Percentiles rank a stretch among this genome's conserved stretches.
These are phyloP conservation scores for Bombus vancouverensis DNA, from an alignment of 1,140 invertebrate species.

Conservation along the genomic window DNA sequence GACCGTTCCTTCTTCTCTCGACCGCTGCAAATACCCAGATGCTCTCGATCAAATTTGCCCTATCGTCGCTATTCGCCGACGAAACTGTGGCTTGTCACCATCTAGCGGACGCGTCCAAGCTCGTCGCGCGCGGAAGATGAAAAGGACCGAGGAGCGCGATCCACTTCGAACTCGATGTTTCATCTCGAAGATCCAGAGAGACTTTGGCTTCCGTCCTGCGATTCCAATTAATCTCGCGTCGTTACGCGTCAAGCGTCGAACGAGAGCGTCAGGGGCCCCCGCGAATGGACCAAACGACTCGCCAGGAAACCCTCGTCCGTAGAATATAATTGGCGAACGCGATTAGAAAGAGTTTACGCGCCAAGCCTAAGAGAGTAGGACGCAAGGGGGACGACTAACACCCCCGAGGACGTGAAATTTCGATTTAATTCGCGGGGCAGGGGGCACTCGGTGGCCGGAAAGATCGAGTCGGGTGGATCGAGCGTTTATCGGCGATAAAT, in stretches of 20 bases:
- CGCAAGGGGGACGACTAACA: too few relatives aligned
- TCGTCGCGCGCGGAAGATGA: too few relatives aligned
- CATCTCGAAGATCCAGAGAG: rapidly evolving
- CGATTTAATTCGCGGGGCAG: neutral
- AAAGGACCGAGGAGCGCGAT: too few relatives aligned
- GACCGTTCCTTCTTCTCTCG: too few relatives aligned
- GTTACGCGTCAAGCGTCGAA: constrained; percentile 17
- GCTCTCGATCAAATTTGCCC: too few relatives aligned
- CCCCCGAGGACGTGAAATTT: neutral
- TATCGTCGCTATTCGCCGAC: too few relatives aligned
- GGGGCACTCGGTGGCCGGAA: neutral
- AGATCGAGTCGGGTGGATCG: neutral
- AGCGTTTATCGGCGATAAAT: neutral
- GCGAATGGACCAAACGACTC: neutral
- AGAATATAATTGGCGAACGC: constrained; percentile 2
- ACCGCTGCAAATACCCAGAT: too few relatives aligned
- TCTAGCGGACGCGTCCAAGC: too few relatives aligned
- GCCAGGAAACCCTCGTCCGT: constrained; percentile 31
- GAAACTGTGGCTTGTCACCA: too few relatives aligned
- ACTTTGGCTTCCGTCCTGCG: constrained; percentile 46
- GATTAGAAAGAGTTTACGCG: neutral
- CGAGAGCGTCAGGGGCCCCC: constrained; percentile 12
- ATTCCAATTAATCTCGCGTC: constrained; percentile 56
- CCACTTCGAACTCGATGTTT: rapidly evolving
- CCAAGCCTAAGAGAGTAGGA: rapidly evolving